These are phyloP conservation scores for Megalopta genalis DNA, from an alignment of 1,140 invertebrate species.

Conservation along the genomic window DNA sequence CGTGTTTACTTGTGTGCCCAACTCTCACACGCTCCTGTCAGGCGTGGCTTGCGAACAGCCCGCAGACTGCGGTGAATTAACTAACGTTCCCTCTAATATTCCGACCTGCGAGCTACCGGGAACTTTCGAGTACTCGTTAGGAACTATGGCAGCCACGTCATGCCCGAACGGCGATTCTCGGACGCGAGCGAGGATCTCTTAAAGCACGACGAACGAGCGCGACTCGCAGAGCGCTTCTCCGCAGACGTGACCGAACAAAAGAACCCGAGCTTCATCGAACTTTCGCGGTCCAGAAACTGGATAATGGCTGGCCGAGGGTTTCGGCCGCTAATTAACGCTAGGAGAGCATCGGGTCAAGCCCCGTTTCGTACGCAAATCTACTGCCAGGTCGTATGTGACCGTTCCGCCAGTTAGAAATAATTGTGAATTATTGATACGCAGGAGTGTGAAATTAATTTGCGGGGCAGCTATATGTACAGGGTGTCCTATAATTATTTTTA, in stretches of 20 bases:
- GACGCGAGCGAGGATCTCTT: neutral
- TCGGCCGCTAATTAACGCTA: no score
- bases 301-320: no score
- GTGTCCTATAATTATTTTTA: no score
- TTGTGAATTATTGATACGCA: no score
- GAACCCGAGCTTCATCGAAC: neutral
- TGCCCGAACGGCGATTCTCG: neutral
- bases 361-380: no score
- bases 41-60: conserved; percentile 44
- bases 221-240: neutral
- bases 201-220: neutral
- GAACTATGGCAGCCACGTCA: neutral
- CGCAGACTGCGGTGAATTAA: conserved; percentile 35
- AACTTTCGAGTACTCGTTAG: conserved; percentile 1
- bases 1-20: conserved; percentile 35
- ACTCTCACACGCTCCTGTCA: conserved; percentile 28
- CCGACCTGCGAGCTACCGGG: neutral
- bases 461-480: no score
- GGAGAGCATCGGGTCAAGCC: no score
- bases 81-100: conserved; percentile 40
- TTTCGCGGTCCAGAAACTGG: no score
- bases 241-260: neutral
- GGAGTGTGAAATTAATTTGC: no score
- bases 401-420: no score
- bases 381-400: no score